Evolutionary conservation across 2,888 invertebrate species (phyloP), one percentile per base, ranked within the genome.

Genomic region (Caenorhabditis virilis): DNA sequence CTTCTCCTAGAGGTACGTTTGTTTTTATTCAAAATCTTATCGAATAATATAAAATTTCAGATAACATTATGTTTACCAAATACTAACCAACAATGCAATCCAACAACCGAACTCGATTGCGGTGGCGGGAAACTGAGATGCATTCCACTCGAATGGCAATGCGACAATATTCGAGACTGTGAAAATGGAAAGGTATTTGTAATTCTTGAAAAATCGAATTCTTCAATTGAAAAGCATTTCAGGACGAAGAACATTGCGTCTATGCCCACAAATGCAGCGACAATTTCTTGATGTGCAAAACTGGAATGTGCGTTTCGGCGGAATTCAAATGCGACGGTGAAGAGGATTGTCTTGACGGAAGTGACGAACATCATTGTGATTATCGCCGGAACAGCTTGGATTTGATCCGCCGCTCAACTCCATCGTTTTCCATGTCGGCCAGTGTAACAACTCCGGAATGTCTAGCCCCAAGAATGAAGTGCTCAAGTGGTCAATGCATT

Each of bases 121-220:
- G n/a, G 15, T 20, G 22, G 7, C 15, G 47, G 46, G 22, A 6
- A 33, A 16, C 7, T 2, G 35, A 56, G 42, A 36, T 74, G 74
- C 50, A 62, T 74, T 49, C 74, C 72, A 9, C 23, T 61, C 4
- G 69, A 72, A 35, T 74, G 72, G 72, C 27, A 56, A 16, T 67
- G 69, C 42, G 74, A 74, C 39, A 50, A 61, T 41, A 26, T 63
- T 7, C 27, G 20, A 11, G 73, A 71, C 43, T 73, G 73, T 47
- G 43, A 49, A 16, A 52, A 52, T 50, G 64, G 62, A 35, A 9
- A 26, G 36, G 65, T 65, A n/a, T n/a, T n/a, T n/a, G n/a, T n/a
- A n/a, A n/a, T n/a, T n/a, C n/a, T n/a, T n/a, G n/a, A n/a, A n/a
- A n/a, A n/a, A n/a, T n/a, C n/a, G n/a, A n/a, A n/a, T n/a, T n/a